Percentiles rank a stretch among this genome's conserved stretches.
phyloP scores from a whole-genome alignment of 1,140 invertebrate genomes.

The Drosophila sulfurigaster region DNA sequence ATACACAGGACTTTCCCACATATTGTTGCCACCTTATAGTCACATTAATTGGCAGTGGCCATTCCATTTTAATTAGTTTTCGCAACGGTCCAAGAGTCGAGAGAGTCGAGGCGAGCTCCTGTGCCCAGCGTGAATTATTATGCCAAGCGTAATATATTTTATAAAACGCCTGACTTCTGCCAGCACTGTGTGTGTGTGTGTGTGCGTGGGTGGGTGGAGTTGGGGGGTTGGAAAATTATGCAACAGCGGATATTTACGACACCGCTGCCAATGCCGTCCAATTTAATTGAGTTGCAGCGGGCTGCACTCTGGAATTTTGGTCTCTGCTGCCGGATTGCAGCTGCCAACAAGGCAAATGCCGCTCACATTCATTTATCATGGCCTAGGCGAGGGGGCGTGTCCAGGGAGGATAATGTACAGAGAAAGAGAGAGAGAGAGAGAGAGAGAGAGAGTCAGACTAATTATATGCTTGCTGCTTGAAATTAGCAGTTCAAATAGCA shows the following conservation, averaged over 20 bases:
- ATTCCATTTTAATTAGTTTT: slow-evolving; percentile 81
- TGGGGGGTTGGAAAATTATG: slow-evolving; percentile 62
- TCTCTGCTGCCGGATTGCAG: slow-evolving; percentile 34
- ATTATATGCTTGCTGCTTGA: slow-evolving; percentile 41
- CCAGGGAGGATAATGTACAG: not conserved
- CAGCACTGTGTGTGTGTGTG: slow-evolving; percentile 3
- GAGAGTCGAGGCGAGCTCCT: slow-evolving; percentile 13
- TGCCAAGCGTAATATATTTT: slow-evolving; percentile 70
- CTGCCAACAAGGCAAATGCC: slow-evolving; percentile 19
- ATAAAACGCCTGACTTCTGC: slow-evolving; percentile 56
- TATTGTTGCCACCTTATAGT: slow-evolving; percentile 39
- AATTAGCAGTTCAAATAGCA: slow-evolving; percentile 47
- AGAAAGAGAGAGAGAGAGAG: slow-evolving; percentile 9
- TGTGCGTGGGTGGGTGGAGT: slow-evolving; percentile 13
- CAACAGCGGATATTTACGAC: slow-evolving; percentile 56
- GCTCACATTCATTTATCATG: slow-evolving; percentile 36
- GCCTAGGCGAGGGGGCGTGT: not conserved
- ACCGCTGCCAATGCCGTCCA: slow-evolving; percentile 58
- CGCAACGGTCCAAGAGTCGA: slow-evolving; percentile 70
- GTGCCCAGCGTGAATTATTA: slow-evolving; percentile 71
- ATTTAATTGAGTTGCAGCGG: slow-evolving; percentile 79
- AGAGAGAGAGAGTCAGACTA: slow-evolving; percentile 20
- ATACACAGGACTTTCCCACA: slow-evolving; percentile 1
- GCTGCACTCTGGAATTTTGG: slow-evolving; percentile 33
- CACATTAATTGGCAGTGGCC: slow-evolving; percentile 79